phyloP scores from a whole-genome alignment of 2,113 vertebrate species.

The Craseonycteris thonglongyai region DNA sequence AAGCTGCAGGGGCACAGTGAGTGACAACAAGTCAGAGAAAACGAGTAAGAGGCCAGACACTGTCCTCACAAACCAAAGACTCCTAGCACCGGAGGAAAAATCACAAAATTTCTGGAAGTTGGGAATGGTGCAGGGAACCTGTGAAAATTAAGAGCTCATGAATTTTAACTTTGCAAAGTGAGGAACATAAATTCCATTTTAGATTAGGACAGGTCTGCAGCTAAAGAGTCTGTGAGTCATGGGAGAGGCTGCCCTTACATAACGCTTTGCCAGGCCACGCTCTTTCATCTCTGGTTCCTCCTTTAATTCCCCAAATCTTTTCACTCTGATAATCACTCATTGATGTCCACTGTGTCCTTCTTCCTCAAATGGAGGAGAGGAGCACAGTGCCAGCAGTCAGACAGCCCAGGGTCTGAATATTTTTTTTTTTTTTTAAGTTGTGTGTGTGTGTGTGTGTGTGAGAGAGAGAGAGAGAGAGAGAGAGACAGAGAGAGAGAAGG shows the following conservation, averaged over 20 bases:
- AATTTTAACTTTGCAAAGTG: conserved; percentile 18
- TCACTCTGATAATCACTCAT: background rate
- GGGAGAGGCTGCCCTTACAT: background rate
- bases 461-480: too few relatives aligned
- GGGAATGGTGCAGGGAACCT: background rate
- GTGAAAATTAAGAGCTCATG: conserved; percentile 19
- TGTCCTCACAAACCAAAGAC: conserved; percentile 10
- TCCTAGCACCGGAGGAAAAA: conserved; percentile 12
- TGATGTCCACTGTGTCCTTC: background rate
- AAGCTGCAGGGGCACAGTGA: background rate
- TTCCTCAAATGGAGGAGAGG: background rate
- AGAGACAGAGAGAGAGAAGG: too few relatives aligned
- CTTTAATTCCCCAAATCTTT: background rate
- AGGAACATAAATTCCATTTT: background rate
- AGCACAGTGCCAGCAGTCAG: background rate
- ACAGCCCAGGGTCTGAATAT: background rate
- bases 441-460: too few relatives aligned
- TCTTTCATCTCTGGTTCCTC: background rate
- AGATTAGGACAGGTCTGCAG: background rate
- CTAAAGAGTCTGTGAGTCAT: background rate
- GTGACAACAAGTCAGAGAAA: conserved; percentile 47
- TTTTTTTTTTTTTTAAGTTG: too few relatives aligned
- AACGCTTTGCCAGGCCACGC: background rate
- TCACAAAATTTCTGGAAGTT: conserved; percentile 10
- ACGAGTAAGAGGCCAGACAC: conserved; percentile 35